Percentiles rank a stretch among this genome's conserved stretches.
phyloP scores from a whole-genome alignment of 64 coral and sea anemone genomes.

The Stichodactyla mertensii region DNA sequence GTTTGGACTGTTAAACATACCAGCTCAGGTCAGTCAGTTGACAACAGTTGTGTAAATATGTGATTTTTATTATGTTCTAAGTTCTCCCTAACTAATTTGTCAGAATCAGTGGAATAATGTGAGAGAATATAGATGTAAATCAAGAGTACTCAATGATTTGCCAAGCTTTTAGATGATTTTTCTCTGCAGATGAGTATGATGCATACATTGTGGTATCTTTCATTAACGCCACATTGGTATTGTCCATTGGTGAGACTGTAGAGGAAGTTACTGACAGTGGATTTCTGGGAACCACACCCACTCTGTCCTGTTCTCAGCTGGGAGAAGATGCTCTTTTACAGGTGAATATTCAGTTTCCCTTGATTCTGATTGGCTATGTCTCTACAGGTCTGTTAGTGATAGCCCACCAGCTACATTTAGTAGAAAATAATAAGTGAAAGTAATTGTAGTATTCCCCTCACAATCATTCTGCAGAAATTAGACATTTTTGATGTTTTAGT shows the following conservation, averaged over 20 bases:
- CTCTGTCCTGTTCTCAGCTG: slow-evolving; percentile 93
- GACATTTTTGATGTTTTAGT: too few species aligned
- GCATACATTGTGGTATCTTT: slow-evolving; percentile 96
- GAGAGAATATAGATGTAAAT: too few species aligned
- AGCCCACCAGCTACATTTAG: too few species aligned
- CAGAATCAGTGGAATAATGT: neutral
- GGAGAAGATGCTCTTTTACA: too few species aligned
- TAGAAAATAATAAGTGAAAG: too few species aligned
- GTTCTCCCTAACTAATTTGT: neutral
- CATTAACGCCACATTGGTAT: slow-evolving; percentile 91
- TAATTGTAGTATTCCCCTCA: too few species aligned
- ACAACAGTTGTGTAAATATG: neutral
- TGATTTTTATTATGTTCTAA: neutral
- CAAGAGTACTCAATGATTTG: neutral
- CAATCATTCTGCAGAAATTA: too few species aligned
- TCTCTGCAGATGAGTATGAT: slow-evolving; percentile 77
- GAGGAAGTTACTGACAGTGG: slow-evolving; percentile 98
- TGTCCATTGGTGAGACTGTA: slow-evolving; percentile 97
- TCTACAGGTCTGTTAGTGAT: too few species aligned
- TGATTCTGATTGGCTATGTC: too few species aligned
- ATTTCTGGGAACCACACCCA: slow-evolving; percentile 95
- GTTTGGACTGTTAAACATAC: slow-evolving; percentile 91
- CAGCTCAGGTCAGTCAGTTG: slow-evolving; percentile 28
- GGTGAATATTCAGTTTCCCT: too few species aligned
- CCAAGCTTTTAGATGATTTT: neutral